Conservation (phyloP, 1,140 invertebrate genomes). For the Drosophila insularis region DNA sequence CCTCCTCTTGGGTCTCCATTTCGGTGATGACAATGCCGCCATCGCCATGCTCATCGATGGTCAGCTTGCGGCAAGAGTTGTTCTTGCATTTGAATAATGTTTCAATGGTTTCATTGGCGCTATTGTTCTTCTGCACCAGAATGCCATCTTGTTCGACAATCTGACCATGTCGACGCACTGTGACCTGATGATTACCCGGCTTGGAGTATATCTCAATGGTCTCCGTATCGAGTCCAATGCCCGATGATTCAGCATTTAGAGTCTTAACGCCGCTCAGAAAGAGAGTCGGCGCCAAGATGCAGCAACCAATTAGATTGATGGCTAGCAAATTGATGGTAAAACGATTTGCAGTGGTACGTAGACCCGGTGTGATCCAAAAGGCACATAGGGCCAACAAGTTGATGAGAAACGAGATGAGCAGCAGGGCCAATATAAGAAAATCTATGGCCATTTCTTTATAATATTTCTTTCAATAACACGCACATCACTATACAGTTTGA, state of each 20-base stretch:
- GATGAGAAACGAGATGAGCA: slow-evolving; percentile 79
- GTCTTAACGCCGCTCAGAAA: slow-evolving; percentile 59
- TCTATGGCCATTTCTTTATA: slow-evolving; percentile 79
- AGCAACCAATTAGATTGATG: slow-evolving; percentile 80
- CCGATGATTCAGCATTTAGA: slow-evolving; percentile 18
- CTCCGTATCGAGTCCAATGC: slow-evolving; percentile 18
- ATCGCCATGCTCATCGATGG: slow-evolving; percentile 69
- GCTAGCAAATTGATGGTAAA: slow-evolving; percentile 81
- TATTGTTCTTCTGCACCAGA: slow-evolving; percentile 52
- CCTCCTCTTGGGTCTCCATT: slow-evolving; percentile 71
- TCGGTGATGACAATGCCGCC: slow-evolving; percentile 70
- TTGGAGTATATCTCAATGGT: slow-evolving; percentile 72
- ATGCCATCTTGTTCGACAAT: slow-evolving; percentile 76
- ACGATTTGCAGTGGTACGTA: slow-evolving; percentile 82
- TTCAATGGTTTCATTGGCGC: slow-evolving; percentile 58
- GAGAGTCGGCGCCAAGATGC: slow-evolving; percentile 75
- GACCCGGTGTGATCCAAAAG: slow-evolving; percentile 80
- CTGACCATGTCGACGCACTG: slow-evolving; percentile 65
- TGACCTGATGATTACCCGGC: slow-evolving; percentile 75
- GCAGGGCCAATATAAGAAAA: slow-evolving; percentile 78
- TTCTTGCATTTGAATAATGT: slow-evolving; percentile 74
- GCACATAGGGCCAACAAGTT: slow-evolving; percentile 81
- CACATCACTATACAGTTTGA: slow-evolving; percentile 75
- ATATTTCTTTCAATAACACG: slow-evolving; percentile 45
- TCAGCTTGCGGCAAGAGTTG: slow-evolving; percentile 68